Conservation (phyloP, 2,888 invertebrate genomes). For the Habroteleia sp. region DNA sequence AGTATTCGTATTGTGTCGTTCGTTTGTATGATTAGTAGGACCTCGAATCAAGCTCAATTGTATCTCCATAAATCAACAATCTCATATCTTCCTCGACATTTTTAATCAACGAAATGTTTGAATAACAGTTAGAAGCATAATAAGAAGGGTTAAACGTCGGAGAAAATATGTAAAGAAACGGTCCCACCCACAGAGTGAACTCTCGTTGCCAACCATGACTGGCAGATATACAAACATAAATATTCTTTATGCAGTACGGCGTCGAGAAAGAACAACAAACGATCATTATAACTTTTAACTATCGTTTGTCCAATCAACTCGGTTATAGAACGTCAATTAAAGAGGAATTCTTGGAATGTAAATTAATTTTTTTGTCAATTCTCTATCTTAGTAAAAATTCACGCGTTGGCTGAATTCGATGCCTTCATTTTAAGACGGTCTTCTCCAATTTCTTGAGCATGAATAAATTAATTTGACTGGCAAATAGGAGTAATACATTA, state of each 20-base stretch:
- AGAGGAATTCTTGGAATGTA: slow-evolving; percentile 47
- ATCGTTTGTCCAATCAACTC: slow-evolving; percentile 59
- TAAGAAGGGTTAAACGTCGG: slow-evolving; percentile 64
- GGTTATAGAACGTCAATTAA: slow-evolving; percentile 52
- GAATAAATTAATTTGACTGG: no score
- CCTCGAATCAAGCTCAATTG: slow-evolving; percentile 42
- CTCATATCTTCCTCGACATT: slow-evolving; percentile 48
- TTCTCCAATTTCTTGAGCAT: slow-evolving; percentile 5
- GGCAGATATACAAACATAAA: slow-evolving; percentile 68
- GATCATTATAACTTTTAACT: slow-evolving; percentile 58
- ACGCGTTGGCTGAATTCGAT: slow-evolving; percentile 5
- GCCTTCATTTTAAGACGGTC: slow-evolving; percentile 21
- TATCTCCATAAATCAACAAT: slow-evolving; percentile 56
- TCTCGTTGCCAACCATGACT: slow-evolving; percentile 72
- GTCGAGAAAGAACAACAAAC: slow-evolving; percentile 60
- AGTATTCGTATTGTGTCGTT: slow-evolving; percentile 24
- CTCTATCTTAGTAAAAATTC: background rate
- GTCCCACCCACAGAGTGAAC: slow-evolving; percentile 65
- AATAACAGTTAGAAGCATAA: slow-evolving; percentile 56
- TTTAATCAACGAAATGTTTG: slow-evolving; percentile 60
- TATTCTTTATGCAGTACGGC: slow-evolving; percentile 52
- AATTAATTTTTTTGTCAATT: slow-evolving; percentile 35
- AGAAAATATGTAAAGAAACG: slow-evolving; percentile 71
- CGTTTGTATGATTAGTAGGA: slow-evolving; percentile 44
- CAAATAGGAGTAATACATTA: no score